phyloP scores from a whole-genome alignment of 2,888 invertebrate genomes.

The Macropis europaea region DNA sequence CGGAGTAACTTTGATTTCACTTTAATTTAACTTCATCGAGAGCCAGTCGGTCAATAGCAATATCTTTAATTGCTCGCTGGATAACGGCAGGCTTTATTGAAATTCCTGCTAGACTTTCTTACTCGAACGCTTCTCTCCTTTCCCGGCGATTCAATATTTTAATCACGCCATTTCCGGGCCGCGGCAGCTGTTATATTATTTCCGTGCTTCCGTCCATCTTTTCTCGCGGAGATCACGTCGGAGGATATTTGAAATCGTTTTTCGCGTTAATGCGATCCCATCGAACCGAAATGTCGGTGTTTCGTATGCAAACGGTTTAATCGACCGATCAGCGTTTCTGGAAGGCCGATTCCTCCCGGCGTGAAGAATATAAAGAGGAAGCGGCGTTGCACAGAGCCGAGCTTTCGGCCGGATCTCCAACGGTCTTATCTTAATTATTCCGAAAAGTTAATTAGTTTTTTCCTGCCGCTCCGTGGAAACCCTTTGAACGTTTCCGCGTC shows the following conservation, averaged over 20 bases:
- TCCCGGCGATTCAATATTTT: conserved; percentile 41
- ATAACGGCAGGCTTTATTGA: conserved; percentile 54
- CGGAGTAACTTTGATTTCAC: conserved; percentile 66
- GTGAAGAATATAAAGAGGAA: conserved; percentile 48
- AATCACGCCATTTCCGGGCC: conserved; percentile 33
- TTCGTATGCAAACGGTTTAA: conserved; percentile 66
- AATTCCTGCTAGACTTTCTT: conserved; percentile 59
- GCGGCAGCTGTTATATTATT: conserved; percentile 32
- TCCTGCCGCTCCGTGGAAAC: conserved; percentile 66
- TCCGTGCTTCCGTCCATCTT: background rate
- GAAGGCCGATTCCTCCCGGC: conserved; percentile 16
- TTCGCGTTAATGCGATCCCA: background rate
- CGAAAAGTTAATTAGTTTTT: conserved; percentile 78
- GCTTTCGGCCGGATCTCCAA: conserved; percentile 70
- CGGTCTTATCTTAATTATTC: conserved; percentile 78
- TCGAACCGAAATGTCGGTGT: conserved; percentile 24
- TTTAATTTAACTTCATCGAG: conserved; percentile 75
- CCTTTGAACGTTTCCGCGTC: conserved; percentile 72
- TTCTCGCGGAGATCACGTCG: background rate
- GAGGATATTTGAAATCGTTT: background rate
- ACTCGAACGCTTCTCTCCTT: conserved; percentile 41
- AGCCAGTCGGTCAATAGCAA: conserved; percentile 75
- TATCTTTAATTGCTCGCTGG: conserved; percentile 73
- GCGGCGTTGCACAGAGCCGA: conserved; percentile 58
- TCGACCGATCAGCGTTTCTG: conserved; percentile 67